Percentiles rank a stretch among this genome's conserved stretches.
phyloP scores from a whole-genome alignment of 2,888 invertebrate species.

The Diarsia brunnea region DNA sequence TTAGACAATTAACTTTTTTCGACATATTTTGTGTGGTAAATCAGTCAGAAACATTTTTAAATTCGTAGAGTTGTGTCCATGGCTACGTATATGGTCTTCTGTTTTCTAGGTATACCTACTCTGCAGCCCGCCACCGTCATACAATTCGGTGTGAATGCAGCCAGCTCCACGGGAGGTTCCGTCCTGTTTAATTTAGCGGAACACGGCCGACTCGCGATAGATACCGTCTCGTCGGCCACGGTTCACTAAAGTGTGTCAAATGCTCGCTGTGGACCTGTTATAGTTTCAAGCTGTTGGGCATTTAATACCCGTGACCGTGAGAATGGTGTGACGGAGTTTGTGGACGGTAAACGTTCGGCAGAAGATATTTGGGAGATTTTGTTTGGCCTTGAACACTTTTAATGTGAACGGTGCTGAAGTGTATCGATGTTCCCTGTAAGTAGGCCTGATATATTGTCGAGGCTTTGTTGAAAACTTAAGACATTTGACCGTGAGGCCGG shows the following conservation, averaged over 20 bases:
- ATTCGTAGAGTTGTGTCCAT: too few species aligned
- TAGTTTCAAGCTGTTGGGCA: constrained; percentile 26
- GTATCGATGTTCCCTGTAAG: too few species aligned
- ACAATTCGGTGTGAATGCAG: constrained; percentile 57
- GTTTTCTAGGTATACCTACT: too few species aligned
- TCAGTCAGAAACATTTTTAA: too few species aligned
- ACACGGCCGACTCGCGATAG: constrained; percentile 65
- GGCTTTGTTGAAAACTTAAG: too few species aligned
- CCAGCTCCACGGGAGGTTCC: constrained; percentile 51
- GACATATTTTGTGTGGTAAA: too few species aligned
- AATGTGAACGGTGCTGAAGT: too few species aligned
- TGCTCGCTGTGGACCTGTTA: constrained; percentile 35
- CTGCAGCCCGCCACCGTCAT: too few species aligned
- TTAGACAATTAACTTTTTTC: too few species aligned
- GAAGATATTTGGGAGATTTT: neutral
- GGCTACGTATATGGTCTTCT: too few species aligned
- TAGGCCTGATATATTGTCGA: too few species aligned
- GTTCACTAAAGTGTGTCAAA: constrained; percentile 66
- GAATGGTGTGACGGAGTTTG: constrained; percentile 2
- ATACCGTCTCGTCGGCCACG: constrained; percentile 54
- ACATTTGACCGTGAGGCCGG: too few species aligned
- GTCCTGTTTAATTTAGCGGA: constrained; percentile 75
- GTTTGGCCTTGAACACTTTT: neutral
- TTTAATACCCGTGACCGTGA: constrained; percentile 9
- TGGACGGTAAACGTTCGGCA: constrained; percentile 5